These are phyloP conservation scores for Alca torda DNA, from an alignment of 2,797 vertebrate genomes.

Conservation along the genomic window DNA sequence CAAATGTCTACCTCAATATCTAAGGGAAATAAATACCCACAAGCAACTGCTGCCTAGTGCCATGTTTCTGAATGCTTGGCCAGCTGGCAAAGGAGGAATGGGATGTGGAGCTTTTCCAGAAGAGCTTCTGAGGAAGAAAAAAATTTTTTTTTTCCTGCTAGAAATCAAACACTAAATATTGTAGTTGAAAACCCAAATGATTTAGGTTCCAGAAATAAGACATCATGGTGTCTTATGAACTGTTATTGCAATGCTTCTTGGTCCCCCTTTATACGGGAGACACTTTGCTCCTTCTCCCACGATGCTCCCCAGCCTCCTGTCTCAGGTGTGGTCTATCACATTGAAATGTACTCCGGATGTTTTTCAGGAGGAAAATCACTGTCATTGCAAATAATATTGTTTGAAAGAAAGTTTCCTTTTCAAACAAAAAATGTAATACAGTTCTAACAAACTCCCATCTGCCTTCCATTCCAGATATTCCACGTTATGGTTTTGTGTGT, in stretches of 20 bases:
- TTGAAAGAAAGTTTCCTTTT: conserved; percentile 45
- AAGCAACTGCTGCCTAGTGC: conserved; percentile 14
- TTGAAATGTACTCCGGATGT: not conserved
- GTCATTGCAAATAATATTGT: not conserved
- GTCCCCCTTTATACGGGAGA: not conserved
- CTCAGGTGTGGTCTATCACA: not conserved
- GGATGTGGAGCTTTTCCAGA: conserved; percentile 54
- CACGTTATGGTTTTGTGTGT: not conserved
- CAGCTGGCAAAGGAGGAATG: conserved; percentile 25
- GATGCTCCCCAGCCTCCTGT: not conserved
- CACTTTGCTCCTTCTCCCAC: not conserved
- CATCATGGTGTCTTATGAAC: not conserved
- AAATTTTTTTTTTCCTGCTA: not conserved
- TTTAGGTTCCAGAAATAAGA: conserved; percentile 11
- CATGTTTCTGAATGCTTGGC: conserved; percentile 25
- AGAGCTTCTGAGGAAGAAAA: conserved; percentile 17
- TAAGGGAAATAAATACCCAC: conserved; percentile 41
- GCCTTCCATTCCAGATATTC: not conserved
- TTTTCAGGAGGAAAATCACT: conserved; percentile 8
- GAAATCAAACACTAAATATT: conserved; percentile 63
- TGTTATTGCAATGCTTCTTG: not conserved
- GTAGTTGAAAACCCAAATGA: conserved; percentile 33
- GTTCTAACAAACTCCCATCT: not conserved
- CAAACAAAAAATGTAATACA: not conserved
- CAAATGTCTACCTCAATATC: not conserved